These are phyloP conservation scores for Caenorhabditis briggsae DNA, from an alignment of 1,140 invertebrate genomes.

Conservation along the genomic window DNA sequence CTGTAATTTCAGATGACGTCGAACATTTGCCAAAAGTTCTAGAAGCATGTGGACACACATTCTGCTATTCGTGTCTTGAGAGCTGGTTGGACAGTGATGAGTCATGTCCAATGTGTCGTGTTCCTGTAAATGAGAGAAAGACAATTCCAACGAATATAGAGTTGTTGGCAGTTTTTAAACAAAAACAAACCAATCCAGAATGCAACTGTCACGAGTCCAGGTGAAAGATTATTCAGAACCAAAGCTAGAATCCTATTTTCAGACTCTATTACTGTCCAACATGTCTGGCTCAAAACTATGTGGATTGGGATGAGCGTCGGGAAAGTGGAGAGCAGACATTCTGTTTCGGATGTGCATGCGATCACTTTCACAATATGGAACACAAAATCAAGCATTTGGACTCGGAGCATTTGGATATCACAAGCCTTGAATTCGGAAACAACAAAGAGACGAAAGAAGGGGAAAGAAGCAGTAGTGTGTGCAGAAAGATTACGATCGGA, in stretches of 20 bases:
- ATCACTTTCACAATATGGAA: neutral
- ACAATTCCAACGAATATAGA: conserved; percentile 5
- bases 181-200: conserved; percentile 13
- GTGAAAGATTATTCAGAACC: neutral
- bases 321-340: conserved; percentile 36
- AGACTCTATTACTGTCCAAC: conserved; percentile 16
- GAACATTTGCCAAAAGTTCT: conserved; percentile 14
- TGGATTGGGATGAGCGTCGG: conserved; percentile 22
- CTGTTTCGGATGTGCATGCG: conserved; percentile 22
- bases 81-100: neutral
- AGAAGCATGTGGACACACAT: conserved; percentile 4
- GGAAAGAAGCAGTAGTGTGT: neutral
- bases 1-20: conserved; percentile 9
- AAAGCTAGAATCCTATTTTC: neutral
- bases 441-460: neutral
- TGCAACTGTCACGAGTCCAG: conserved; percentile 27
- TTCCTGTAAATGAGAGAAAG: neutral
- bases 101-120: conserved; percentile 4
- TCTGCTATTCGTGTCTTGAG: neutral
- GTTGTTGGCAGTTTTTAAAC: neutral
- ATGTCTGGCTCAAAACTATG: conserved; percentile 25
- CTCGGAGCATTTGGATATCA: neutral
- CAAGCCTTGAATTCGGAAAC: neutral
- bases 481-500: neutral
- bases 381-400: neutral